phyloP scores from a whole-genome alignment of 2,888 invertebrate species.

The Apotomis capreana region DNA sequence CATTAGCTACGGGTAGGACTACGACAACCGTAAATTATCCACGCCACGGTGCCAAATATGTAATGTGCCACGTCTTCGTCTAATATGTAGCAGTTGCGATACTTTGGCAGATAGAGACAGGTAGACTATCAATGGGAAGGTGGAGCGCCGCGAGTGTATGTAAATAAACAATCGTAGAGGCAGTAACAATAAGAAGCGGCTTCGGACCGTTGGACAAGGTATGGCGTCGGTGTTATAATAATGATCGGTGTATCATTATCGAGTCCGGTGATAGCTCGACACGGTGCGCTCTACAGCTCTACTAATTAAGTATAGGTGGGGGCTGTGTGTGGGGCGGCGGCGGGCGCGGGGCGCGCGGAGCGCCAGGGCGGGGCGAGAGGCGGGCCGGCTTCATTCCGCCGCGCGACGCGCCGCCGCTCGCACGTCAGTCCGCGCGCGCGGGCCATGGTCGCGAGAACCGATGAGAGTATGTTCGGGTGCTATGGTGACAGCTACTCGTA shows the following conservation, averaged over 20 bases:
- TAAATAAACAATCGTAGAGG: slow-evolving; percentile 61
- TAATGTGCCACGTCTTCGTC: slow-evolving; percentile 20
- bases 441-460: slow-evolving; percentile 92
- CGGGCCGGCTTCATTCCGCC: slow-evolving; percentile 76
- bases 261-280: slow-evolving; percentile 45
- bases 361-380: slow-evolving; percentile 57
- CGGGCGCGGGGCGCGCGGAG: slow-evolving; percentile 50
- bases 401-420: slow-evolving; percentile 75
- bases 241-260: slow-evolving; percentile 47
- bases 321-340: slow-evolving; percentile 48
- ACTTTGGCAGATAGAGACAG: slow-evolving; percentile 68
- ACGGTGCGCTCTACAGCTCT: slow-evolving; percentile 58
- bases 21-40: slow-evolving; percentile 20
- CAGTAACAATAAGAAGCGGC: slow-evolving; percentile 37
- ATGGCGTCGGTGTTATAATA: slow-evolving; percentile 52
- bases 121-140: slow-evolving; percentile 64
- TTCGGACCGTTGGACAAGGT: slow-evolving; percentile 5
- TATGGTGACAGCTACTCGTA: slow-evolving; percentile 89
- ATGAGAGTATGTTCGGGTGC: slow-evolving; percentile 89
- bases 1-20: slow-evolving; percentile 12
- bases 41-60: slow-evolving; percentile 4
- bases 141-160: slow-evolving; percentile 62
- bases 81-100: slow-evolving; percentile 18
- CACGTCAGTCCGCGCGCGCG: slow-evolving; percentile 81
- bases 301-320: slow-evolving; percentile 78